Percentiles rank a stretch among this genome's conserved stretches.
Evolutionary conservation across 2,113 vertebrate genomes (phyloP).

Genomic region (Brachirus orientalis): DNA sequence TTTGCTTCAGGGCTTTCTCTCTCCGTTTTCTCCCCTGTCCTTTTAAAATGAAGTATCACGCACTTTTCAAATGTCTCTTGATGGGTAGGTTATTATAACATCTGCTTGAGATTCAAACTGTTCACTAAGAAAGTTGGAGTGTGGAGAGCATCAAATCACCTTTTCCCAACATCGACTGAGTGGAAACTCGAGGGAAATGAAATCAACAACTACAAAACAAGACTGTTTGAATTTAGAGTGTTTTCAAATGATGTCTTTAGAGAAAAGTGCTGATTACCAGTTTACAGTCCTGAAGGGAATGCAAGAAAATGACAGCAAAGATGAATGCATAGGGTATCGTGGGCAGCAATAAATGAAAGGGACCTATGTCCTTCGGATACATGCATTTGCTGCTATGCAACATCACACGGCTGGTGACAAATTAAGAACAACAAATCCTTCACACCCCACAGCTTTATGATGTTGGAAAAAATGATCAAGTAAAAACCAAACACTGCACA

Average conservation of each 20-base stretch:
- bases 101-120: constrained; percentile 47
- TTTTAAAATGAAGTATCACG: constrained; percentile 42
- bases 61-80: constrained; percentile 33
- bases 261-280: constrained; percentile 53
- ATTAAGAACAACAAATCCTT: constrained; percentile 30
- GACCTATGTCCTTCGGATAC: constrained; percentile 35
- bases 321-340: constrained; percentile 35
- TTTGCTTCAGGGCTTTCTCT: constrained; percentile 13
- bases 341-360: constrained; percentile 23
- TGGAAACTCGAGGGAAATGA: constrained; percentile 29
- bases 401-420: constrained; percentile 25
- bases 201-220: constrained; percentile 65
- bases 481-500: constrained; percentile 22
- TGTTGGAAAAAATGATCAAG: constrained; percentile 44
- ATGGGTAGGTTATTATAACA: constrained; percentile 15
- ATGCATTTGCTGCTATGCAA: constrained; percentile 31
- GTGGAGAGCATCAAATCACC: constrained; percentile 51
- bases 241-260: constrained; percentile 45
- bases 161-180: constrained; percentile 40
- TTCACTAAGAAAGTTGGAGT: constrained; percentile 40
- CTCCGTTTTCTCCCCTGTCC: not conserved
- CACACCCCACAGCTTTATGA: constrained; percentile 21
- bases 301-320: constrained; percentile 35
- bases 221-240: constrained; percentile 51
- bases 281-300: constrained; percentile 25